A percentile compares a stretch with the other conserved stretches of the same genome.
phyloP scores from a whole-genome alignment of 2,113 vertebrate species.

The Microtus montanus region DNA sequence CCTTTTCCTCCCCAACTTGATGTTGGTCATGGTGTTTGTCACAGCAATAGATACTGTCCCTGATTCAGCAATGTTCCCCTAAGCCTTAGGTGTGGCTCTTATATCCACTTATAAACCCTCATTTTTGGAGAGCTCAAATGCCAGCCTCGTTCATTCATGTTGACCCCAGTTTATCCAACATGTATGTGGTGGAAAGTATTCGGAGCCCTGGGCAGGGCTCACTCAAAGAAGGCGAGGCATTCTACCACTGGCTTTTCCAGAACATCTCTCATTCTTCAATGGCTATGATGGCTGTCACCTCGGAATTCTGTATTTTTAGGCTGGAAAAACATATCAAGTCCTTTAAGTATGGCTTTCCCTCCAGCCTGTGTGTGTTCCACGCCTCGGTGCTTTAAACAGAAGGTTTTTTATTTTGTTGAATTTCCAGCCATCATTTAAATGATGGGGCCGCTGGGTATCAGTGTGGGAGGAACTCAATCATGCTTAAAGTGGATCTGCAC shows the following conservation, averaged over 20 bases:
- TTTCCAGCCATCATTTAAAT: background rate
- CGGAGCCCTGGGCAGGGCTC: background rate
- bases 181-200: background rate
- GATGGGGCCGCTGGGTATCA: background rate
- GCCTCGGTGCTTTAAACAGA: background rate
- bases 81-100: background rate
- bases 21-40: background rate
- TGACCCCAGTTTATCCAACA: background rate
- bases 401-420: conserved; percentile 8
- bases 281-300: background rate
- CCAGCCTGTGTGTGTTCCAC: background rate
- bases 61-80: background rate
- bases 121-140: background rate
- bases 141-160: background rate
- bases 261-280: background rate
- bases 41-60: background rate
- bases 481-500: background rate
- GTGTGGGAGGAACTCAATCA: background rate
- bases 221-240: background rate
- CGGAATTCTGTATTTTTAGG: background rate
- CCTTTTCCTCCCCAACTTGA: background rate
- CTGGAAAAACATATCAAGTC: background rate
- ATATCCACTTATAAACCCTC: background rate
- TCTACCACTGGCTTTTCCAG: background rate
- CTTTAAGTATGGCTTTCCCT: background rate